phyloP scores from a whole-genome alignment of 1,140 invertebrate genomes.

The Calliopsis andreniformis region DNA sequence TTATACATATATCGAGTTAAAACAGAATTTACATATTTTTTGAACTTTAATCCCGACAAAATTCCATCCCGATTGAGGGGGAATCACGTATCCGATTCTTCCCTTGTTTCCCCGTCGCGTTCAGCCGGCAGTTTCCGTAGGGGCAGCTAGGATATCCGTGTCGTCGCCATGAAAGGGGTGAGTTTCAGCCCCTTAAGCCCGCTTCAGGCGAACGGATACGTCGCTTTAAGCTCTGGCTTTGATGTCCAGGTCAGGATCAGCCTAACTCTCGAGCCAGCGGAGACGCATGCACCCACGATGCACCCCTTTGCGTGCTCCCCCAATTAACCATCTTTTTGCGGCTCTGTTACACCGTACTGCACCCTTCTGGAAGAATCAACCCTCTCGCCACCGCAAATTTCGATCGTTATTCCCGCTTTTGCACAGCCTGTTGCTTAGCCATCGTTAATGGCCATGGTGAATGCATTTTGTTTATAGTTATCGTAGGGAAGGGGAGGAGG shows the following conservation, averaged over 20 bases:
- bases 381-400: conserved; percentile 25
- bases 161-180: conserved; percentile 38
- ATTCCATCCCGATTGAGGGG: not conserved
- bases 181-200: conserved; percentile 61
- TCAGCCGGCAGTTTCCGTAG: conserved; percentile 25
- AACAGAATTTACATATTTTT: too few relatives aligned
- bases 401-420: conserved; percentile 45
- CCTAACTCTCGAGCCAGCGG: conserved; percentile 45
- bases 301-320: conserved; percentile 16
- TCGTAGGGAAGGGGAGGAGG: too few relatives aligned
- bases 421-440: not conserved
- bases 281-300: conserved; percentile 29
- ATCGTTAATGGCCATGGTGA: not conserved
- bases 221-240: conserved; percentile 66
- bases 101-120: conserved; percentile 9
- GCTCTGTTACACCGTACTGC: conserved; percentile 23
- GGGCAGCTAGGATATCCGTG: conserved; percentile 47
- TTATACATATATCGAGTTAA: too few relatives aligned
- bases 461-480: too few relatives aligned
- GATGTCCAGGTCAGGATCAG: conserved; percentile 68
- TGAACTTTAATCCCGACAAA: not conserved
- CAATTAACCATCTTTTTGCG: conserved; percentile 49
- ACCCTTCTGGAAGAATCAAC: conserved; percentile 28
- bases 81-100: conserved; percentile 17
- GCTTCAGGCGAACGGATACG: conserved; percentile 43